These are phyloP conservation scores for Diachrysia chrysitis DNA, from an alignment of 2,888 invertebrate genomes.

Conservation along the genomic window DNA sequence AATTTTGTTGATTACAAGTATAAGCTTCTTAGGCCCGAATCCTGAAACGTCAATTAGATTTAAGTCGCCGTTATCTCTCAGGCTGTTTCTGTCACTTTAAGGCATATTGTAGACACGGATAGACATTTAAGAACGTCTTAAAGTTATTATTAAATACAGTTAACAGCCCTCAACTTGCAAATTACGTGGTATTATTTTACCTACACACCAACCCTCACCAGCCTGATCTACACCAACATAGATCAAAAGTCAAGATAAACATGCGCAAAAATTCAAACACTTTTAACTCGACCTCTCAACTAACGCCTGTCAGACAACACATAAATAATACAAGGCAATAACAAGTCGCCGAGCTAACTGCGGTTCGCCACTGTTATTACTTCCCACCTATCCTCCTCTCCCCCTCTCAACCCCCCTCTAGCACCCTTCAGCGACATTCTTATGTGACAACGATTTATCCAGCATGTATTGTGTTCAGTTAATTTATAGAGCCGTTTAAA, in stretches of 20 bases:
- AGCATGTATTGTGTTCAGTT: constrained; percentile 83
- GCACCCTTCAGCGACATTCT: constrained; percentile 85
- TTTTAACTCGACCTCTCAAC: constrained; percentile 52
- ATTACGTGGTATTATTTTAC: no score
- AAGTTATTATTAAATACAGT: no score
- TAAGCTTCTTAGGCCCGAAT: no score
- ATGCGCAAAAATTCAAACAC: constrained; percentile 7
- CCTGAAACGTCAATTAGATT: no score
- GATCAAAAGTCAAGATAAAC: background rate
- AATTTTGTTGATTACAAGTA: no score
- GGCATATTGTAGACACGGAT: no score
- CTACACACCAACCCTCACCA: background rate
- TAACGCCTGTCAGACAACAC: constrained; percentile 76
- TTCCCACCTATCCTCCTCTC: constrained; percentile 68
- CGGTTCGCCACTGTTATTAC: constrained; percentile 85
- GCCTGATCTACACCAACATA: background rate
- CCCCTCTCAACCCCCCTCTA: constrained; percentile 49
- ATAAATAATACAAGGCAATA: constrained; percentile 87
- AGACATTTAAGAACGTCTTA: no score
- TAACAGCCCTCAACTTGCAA: no score
- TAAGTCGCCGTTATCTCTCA: no score
- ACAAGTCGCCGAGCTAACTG: constrained; percentile 82
- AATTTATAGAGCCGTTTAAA: constrained; percentile 84
- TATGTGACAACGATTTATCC: constrained; percentile 89
- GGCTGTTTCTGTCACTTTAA: no score